Base-by-base conservation (phyloP, 1,140 invertebrate species). In the Cotesia vestalis region DNA sequence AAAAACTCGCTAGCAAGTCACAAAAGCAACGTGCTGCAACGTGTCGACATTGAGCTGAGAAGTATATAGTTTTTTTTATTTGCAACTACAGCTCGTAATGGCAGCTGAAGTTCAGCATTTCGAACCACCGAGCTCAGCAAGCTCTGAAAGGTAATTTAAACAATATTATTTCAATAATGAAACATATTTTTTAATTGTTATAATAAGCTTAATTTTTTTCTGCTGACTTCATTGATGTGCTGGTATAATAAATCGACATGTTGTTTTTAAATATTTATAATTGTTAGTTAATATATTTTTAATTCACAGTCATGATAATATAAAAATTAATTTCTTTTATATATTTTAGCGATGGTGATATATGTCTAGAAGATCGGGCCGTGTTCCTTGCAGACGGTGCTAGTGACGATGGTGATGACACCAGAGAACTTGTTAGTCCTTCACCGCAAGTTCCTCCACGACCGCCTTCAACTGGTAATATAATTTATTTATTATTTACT, bases 71-170 rank as follows among this genome's bases (percentile, higher is more conserved):
- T 36, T 67, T 53, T 67, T n/a, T 27, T 51, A 34, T 35, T 46
- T 12, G 46, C 11, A 52, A 53, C 9, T 20, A 8, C 9, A 27
- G 66, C 2, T 3, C 17, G 66, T 73, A 17, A 92, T 92, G 91
- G 90, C 91, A 86, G 90, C 90, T 67, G 92, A 91, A 83, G 81
- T 91, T 79, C 89, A 89, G 78, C 89, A 89, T 78, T 90, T 91
- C 77, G 92, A 94, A 87, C 92, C 92, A 77, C 92, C 92, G 62
- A 94, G 93, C 79, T 94, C 93, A 66, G 93, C 93, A 70, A 95
- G 93, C 86, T 94, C 93, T 38, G 93, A 94, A 84, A 94, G 93
- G 92, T 94, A 90, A 83, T 20, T 53, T 34, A 60, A 52, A 53
- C 36, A 17, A 17, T 57, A 38, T 55, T 57, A 35, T 34, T 71